Conservation (phyloP, 2,113 vertebrate genomes). For the Colius striatus region DNA sequence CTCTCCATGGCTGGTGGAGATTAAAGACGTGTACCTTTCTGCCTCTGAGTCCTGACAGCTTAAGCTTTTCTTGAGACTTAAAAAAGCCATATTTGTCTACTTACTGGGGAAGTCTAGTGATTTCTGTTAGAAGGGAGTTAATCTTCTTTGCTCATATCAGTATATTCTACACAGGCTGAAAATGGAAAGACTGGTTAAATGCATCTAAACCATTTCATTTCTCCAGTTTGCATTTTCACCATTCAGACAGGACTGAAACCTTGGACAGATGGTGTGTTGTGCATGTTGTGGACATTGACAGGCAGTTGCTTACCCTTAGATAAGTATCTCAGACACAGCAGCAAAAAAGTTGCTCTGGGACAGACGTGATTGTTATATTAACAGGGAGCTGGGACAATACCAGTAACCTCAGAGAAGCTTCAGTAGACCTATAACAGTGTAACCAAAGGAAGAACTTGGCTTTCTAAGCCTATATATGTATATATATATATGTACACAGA, state of each 20-base stretch:
- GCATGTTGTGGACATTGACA: not conserved
- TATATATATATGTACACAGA: not conserved
- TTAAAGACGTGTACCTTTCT: not conserved
- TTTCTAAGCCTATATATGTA: not conserved
- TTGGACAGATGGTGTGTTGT: not conserved
- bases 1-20: not conserved
- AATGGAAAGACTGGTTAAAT: not conserved
- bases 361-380: not conserved
- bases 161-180: not conserved
- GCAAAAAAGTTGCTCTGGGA: not conserved
- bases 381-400: not conserved
- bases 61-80: not conserved
- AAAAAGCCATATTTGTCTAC: not conserved
- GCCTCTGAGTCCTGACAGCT: not conserved
- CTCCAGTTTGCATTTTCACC: not conserved
- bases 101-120: not conserved
- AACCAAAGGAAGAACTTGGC: not conserved
- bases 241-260: not conserved
- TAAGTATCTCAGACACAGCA: not conserved
- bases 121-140: not conserved
- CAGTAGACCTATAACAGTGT: not conserved
- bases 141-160: not conserved
- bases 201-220: not conserved
- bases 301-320: not conserved
- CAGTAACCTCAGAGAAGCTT: not conserved